Evolutionary conservation across 2,797 vertebrate species (phyloP), one percentile per base, ranked within the genome.

Genomic region (Cyclopterus lumpus): DNA sequence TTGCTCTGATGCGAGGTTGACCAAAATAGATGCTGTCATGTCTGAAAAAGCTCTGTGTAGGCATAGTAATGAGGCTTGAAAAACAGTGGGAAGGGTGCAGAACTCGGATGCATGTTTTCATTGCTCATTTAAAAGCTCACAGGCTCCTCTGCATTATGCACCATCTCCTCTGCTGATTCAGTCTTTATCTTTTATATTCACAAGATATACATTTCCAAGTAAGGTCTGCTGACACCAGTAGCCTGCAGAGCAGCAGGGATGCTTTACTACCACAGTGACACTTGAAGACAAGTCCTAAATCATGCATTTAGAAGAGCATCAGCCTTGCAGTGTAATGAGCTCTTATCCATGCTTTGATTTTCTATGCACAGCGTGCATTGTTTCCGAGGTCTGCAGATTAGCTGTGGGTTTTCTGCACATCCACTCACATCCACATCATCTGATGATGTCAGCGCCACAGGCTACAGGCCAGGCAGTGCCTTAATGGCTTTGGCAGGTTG

Each of bases 321-420:
- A 14, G 57, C 65, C 55, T 82, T 63, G 49, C 51, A 58, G 64
- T 77, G 73, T 73, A 73, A 77, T 72, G 58, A 77, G 57, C 67
- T 72, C 51, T 68, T 36, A 40, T 71, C 54, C 72, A 74, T 26
- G 76, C 34, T 87, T 82, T 71, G 28, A n/a, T 73, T 79, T 79
- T 63, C 57, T 63, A 14, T 77, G 71, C 60, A 82, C 67, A 67
- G 49, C 64, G 14, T 55, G 61, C 73, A 74, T 72, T 85, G 59
- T 86, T 85, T 80, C 67, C 75, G 53, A 72, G 59, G 60, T 79
- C 67, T 80, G 78, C 73, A 86, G 81, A 86, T 86, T 79, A 80
- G 59, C 53, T 11, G 48, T 54, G 72, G 67, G 71, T 79, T 79
- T 81, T 81, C 72, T 84, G 81, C 73, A 74, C 70, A 72, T 74